A percentile compares a stretch with the other conserved stretches of the same genome.
Evolutionary conservation across 2,113 vertebrate genomes (phyloP).

Genomic region (Macquaria australasica): DNA sequence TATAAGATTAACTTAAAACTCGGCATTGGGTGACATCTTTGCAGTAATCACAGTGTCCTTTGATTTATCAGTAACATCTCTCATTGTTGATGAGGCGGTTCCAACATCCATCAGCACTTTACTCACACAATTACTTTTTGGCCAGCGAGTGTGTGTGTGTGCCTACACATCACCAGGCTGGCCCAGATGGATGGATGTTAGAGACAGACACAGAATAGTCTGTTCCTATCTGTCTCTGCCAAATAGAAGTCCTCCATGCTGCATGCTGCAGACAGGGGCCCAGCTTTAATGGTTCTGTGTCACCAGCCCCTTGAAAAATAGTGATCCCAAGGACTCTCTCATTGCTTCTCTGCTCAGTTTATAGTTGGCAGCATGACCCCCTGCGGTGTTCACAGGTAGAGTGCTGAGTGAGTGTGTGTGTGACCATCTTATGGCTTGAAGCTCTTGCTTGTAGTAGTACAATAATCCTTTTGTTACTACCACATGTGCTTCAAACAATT

Average conservation of each 20-base stretch:
- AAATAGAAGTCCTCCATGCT: slow-evolving; percentile 56
- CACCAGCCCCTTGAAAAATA: slow-evolving; percentile 64
- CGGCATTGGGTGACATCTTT: slow-evolving; percentile 45
- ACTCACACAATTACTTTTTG: slow-evolving; percentile 66
- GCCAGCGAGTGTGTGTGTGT: slow-evolving; percentile 22
- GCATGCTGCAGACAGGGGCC: slow-evolving; percentile 48
- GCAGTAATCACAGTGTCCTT: slow-evolving; percentile 54
- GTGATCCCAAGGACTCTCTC: slow-evolving; percentile 49
- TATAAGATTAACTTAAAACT: slow-evolving; percentile 53
- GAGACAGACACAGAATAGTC: slow-evolving; percentile 44
- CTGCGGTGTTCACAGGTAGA: slow-evolving; percentile 49
- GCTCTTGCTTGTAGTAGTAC: not conserved
- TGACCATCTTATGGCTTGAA: slow-evolving; percentile 23
- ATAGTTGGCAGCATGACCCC: slow-evolving; percentile 37
- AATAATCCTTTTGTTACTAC: not conserved
- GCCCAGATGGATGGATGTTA: slow-evolving; percentile 64
- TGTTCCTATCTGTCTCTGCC: slow-evolving; percentile 67
- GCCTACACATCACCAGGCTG: slow-evolving; percentile 35
- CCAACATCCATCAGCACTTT: slow-evolving; percentile 68
- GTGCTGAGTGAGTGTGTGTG: slow-evolving; percentile 9
- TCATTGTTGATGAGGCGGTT: slow-evolving; percentile 56
- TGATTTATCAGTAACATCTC: slow-evolving; percentile 69
- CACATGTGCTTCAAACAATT: slow-evolving; percentile 13
- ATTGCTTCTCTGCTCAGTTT: slow-evolving; percentile 35
- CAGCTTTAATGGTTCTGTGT: slow-evolving; percentile 67